A percentile compares a stretch with the other conserved stretches of the same genome.
These are phyloP conservation scores for Gastrophryne carolinensis DNA, from an alignment of 2,797 vertebrate species.

Conservation along the genomic window DNA sequence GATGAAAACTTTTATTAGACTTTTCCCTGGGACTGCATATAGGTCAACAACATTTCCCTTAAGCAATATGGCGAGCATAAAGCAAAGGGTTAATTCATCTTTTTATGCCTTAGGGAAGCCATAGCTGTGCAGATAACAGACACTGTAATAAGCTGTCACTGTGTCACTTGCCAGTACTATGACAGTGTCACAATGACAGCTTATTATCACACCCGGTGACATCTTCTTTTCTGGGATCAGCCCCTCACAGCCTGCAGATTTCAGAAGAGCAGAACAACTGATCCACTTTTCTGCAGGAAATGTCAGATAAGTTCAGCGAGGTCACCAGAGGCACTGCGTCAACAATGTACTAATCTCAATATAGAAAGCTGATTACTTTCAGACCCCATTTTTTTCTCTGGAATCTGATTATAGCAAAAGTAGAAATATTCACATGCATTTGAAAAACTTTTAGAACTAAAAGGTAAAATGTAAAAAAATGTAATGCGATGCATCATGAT, in stretches of 20 bases:
- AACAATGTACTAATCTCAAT: neutral
- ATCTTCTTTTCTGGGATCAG: conserved; percentile 41
- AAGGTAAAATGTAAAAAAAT: neutral
- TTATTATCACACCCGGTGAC: conserved; percentile 51
- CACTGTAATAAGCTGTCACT: conserved; percentile 50
- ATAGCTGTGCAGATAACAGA: conserved; percentile 44
- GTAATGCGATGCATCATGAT: neutral
- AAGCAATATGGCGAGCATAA: neutral
- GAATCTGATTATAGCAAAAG: conserved; percentile 20
- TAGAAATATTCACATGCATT: neutral
- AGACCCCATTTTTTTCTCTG: neutral
- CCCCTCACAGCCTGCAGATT: conserved; percentile 44
- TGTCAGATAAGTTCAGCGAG: conserved; percentile 19
- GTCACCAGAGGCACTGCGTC: conserved; percentile 10
- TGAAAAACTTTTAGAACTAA: neutral
- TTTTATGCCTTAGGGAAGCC: conserved; percentile 37
- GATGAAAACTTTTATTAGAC: neutral
- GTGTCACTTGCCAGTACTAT: conserved; percentile 46
- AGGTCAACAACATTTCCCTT: neutral
- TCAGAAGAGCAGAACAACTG: conserved; percentile 30
- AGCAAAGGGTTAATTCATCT: conserved; percentile 40
- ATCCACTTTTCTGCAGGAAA: conserved; percentile 18
- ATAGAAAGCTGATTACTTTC: neutral
- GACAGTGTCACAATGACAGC: conserved; percentile 50
- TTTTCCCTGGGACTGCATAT: neutral